Evolutionary conservation across 2,888 invertebrate species (phyloP), one percentile per base, ranked within the genome.

Genomic region (Marronus borbonicus): DNA sequence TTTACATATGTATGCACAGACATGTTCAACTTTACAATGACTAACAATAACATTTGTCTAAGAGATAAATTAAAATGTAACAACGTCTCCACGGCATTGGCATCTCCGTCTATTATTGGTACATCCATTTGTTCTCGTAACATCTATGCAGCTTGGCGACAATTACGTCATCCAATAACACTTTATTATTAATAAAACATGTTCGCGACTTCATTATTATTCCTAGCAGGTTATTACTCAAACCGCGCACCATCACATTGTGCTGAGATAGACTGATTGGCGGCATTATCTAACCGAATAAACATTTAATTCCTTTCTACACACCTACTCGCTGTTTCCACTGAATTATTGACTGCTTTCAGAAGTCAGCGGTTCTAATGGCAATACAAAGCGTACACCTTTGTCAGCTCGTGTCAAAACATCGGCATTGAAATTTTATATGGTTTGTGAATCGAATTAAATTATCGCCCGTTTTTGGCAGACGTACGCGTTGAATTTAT

Each of bases 191-290:
- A 49, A 69, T 52, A 69, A 72, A 58, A 36, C 58, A 58, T 58
- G 58, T 72, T 72, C 55, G 14, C 68, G 36, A 8, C 17, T 24
- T 58, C 58, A 72, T 72, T 72, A 39, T 58, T 72, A 72, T 72
- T 72, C 58, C 20, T 39, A 55, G 36, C 72, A 39, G 58, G 72
- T 72, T 58, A 72, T 72, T 72, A 72, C 58, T 72, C 58, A 72
- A 72, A 36, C 10, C 12, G 58, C 20, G 39, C 58, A 39, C 36
- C 72, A 72, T 72, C 58, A 20, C 39, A 39, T 20, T 36, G 39
- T 58, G 12, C 17, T 72, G 4, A 72, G 72, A 72, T 72, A 72
- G 72, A 72, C 72, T 72, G 72, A 72, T 72, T 72, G 72, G 72
- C 72, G 72, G 58, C 72, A 58, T 72, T 72, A 72, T 72, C 50